These are phyloP conservation scores for Crotalus viridis DNA, from an alignment of 2,113 vertebrate species.

Conservation along the genomic window DNA sequence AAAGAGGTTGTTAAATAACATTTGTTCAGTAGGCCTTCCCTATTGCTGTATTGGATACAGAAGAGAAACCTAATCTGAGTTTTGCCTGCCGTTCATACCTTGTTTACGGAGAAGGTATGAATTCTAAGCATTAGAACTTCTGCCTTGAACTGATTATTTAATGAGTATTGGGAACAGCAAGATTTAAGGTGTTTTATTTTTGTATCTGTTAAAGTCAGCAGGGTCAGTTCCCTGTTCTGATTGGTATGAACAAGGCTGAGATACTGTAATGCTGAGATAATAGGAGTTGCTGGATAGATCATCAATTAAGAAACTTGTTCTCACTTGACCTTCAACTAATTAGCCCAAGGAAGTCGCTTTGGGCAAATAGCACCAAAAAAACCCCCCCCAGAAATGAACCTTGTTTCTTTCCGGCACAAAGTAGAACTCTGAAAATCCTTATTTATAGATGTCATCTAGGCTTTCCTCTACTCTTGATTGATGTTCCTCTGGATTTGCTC, in stretches of 20 bases:
- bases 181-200: background rate
- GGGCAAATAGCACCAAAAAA: background rate
- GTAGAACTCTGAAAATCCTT: background rate
- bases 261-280: background rate
- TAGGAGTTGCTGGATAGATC: background rate
- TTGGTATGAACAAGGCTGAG: background rate
- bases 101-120: background rate
- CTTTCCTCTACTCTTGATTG: background rate
- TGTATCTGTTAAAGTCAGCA: background rate
- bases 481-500: background rate
- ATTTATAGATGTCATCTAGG: background rate
- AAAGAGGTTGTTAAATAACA: background rate
- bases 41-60: background rate
- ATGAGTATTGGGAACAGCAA: background rate
- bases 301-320: background rate
- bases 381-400: background rate
- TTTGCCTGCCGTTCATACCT: background rate
- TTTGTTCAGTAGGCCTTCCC: background rate
- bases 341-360: background rate
- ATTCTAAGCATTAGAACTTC: background rate
- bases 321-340: background rate
- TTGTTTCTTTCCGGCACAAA: background rate
- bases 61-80: background rate
- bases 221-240: background rate
- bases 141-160: background rate